A percentile compares a stretch with the other conserved stretches of the same genome.
phyloP scores from a whole-genome alignment of 1,140 invertebrate species.

The Cherax destructor region DNA sequence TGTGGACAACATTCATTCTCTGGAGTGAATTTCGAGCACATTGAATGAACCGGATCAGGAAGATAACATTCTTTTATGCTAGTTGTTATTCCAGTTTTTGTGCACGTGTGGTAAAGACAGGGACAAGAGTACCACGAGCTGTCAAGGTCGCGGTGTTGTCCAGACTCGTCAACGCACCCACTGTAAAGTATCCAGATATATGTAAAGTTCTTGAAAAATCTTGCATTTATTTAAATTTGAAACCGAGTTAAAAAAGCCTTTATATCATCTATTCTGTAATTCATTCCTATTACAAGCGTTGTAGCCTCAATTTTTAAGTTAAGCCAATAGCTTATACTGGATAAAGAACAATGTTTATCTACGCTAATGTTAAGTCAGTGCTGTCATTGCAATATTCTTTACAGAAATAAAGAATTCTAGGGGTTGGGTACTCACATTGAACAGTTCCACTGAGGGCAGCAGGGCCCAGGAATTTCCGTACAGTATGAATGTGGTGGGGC shows the following conservation, averaged over 20 bases:
- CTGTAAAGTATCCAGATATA: background rate
- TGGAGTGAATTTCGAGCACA: background rate
- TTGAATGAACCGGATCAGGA: background rate
- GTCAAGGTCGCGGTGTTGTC: background rate
- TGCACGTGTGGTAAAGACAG: background rate
- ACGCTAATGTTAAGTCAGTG: background rate
- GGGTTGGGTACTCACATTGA: background rate
- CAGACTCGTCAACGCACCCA: background rate
- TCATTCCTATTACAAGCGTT: too few species aligned
- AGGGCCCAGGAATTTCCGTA: background rate
- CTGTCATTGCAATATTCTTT: background rate
- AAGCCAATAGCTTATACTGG: background rate
- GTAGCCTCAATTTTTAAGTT: too few species aligned
- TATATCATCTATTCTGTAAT: too few species aligned
- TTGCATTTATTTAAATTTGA: too few species aligned
- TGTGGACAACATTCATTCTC: constrained; percentile 10
- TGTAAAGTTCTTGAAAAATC: too few species aligned
- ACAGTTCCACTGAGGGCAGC: background rate
- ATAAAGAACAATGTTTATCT: background rate
- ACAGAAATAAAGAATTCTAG: too few species aligned
- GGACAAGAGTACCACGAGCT: background rate
- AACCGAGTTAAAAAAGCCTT: too few species aligned
- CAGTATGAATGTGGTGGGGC: background rate
- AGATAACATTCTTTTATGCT: background rate
- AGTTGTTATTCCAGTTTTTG: background rate